phyloP scores from a whole-genome alignment of 2,113 vertebrate species.

The Bungarus multicinctus region DNA sequence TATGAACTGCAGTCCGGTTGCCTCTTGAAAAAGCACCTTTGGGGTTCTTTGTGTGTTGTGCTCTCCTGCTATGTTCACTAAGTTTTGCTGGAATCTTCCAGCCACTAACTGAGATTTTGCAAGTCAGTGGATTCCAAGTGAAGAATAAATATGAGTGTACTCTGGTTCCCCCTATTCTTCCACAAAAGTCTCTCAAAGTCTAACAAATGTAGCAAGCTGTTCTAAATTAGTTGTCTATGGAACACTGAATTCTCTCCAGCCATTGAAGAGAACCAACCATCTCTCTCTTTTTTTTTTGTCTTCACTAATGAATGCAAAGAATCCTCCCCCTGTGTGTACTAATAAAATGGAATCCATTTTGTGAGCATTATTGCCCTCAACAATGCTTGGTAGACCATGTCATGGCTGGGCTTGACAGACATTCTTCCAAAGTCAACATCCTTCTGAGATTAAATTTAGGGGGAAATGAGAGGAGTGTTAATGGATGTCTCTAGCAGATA shows the following conservation, averaged over 20 bases:
- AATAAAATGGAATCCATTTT: not conserved
- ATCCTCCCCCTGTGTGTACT: not conserved
- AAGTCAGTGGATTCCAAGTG: not conserved
- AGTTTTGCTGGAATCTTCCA: not conserved
- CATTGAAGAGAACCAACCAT: not conserved
- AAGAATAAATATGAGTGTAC: not conserved
- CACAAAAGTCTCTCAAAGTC: not conserved
- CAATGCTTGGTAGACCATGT: not conserved
- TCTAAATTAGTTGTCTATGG: not conserved
- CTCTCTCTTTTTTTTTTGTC: not conserved
- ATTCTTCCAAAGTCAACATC: not conserved
- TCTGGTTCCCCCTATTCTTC: not conserved
- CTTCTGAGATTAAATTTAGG: not conserved
- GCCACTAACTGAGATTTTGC: not conserved
- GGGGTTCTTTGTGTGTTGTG: not conserved
- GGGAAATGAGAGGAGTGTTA: slow-evolving; percentile 7
- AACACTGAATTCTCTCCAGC: slow-evolving; percentile 1
- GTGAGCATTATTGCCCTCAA: not conserved
- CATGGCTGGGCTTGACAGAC: not conserved
- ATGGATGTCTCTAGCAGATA: not conserved
- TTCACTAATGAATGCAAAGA: not conserved
- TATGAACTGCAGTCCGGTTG: too few relatives aligned
- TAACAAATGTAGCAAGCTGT: not conserved
- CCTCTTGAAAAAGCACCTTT: too few relatives aligned
- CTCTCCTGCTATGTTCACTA: not conserved